These are phyloP conservation scores for Venturia canescens DNA, from an alignment of 1,140 invertebrate species.

Conservation along the genomic window DNA sequence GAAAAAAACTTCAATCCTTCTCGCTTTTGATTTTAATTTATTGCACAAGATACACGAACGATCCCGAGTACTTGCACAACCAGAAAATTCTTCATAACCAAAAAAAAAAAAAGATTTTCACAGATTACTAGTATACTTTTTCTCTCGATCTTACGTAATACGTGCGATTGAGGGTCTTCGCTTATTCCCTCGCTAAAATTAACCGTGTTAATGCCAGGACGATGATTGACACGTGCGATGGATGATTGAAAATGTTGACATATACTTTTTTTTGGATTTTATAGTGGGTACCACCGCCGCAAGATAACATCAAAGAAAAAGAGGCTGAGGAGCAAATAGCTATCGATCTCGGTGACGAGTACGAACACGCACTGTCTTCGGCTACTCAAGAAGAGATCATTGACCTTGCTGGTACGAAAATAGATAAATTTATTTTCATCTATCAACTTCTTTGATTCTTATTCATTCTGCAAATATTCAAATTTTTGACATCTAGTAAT, in stretches of 20 bases:
- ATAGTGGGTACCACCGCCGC: constrained; percentile 91
- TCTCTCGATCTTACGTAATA: constrained; percentile 48
- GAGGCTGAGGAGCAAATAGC: constrained; percentile 93
- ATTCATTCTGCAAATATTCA: too few species aligned
- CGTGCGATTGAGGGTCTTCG: not conserved
- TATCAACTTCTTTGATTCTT: not conserved
- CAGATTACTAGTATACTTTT: not conserved
- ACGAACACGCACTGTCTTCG: constrained; percentile 92
- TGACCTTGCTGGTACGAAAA: constrained; percentile 92
- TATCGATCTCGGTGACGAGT: constrained; percentile 96
- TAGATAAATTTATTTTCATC: constrained; percentile 15
- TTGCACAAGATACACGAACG: too few species aligned
- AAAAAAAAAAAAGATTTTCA: not conserved
- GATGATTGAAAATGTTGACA: constrained; percentile 26
- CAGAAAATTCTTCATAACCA: not conserved
- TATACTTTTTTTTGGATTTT: constrained; percentile 49
- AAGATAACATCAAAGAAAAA: constrained; percentile 85
- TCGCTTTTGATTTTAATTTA: too few species aligned
- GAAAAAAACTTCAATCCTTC: too few species aligned
- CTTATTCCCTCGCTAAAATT: not conserved
- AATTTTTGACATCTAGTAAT: too few species aligned
- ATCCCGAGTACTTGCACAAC: too few species aligned
- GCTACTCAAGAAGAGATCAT: constrained; percentile 99
- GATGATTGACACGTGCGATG: not conserved
- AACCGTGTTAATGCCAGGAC: constrained; percentile 6